Evolutionary conservation across 2,113 vertebrate species (phyloP).

Genomic region (Leptocoma aspasia): DNA sequence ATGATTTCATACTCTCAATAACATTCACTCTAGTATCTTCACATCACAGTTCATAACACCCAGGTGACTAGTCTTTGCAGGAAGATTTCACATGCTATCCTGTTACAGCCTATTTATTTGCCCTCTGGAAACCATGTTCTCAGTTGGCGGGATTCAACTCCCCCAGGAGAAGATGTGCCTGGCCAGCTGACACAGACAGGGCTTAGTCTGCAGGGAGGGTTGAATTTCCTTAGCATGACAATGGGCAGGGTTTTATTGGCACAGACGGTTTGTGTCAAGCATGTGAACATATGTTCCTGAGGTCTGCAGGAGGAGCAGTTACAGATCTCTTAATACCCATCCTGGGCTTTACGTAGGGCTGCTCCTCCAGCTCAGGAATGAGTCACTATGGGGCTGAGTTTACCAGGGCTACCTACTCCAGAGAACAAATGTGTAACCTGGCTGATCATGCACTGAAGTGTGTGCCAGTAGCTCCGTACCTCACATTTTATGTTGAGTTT

Average conservation of each 20-base stretch:
- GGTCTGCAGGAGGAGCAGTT: constrained; percentile 26
- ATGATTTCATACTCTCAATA: constrained; percentile 9
- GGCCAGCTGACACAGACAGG: constrained; percentile 2
- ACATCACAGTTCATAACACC: constrained; percentile 8
- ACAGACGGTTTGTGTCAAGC: constrained; percentile 45
- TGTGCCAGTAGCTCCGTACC: not conserved
- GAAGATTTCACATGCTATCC: constrained; percentile 41
- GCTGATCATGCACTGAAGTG: not conserved
- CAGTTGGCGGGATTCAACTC: not conserved
- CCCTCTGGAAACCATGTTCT: constrained; percentile 23
- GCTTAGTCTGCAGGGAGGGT: constrained; percentile 4
- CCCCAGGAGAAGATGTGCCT: constrained; percentile 12
- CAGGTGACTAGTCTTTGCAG: constrained; percentile 44
- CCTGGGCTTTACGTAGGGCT: not conserved
- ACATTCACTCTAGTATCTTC: constrained; percentile 22
- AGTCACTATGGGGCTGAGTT: not conserved
- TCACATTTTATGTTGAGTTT: not conserved
- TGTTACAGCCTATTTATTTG: constrained; percentile 49
- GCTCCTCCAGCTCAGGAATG: not conserved
- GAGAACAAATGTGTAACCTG: not conserved
- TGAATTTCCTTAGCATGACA: constrained; percentile 49
- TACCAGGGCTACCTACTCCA: not conserved
- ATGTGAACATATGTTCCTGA: constrained; percentile 37
- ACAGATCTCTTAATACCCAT: constrained; percentile 7
- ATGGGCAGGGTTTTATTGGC: constrained; percentile 32